phyloP scores from a whole-genome alignment of 2,797 vertebrate genomes.

The Takifugu rubripes region DNA sequence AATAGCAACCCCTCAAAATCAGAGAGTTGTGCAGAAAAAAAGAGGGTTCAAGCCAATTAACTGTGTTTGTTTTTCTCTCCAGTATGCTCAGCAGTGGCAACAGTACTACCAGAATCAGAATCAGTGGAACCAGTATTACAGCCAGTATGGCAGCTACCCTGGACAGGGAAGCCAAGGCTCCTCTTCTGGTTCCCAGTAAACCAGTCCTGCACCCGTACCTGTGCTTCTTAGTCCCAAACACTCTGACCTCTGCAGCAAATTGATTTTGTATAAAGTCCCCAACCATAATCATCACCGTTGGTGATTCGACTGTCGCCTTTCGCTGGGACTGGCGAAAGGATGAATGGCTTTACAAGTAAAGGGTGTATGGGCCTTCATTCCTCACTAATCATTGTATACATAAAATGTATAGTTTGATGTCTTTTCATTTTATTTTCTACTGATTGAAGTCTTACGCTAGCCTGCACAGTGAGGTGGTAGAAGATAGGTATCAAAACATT shows the following conservation, averaged over 20 bases:
- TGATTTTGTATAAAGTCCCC: conserved; percentile 35
- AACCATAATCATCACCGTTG: conserved; percentile 25
- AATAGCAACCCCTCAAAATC: no score
- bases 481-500: conserved; percentile 51
- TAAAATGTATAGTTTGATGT: conserved; percentile 49
- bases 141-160: conserved; percentile 84
- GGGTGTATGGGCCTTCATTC: conserved; percentile 22
- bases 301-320: conserved; percentile 41
- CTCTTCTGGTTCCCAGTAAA: conserved; percentile 72
- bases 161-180: conserved; percentile 73
- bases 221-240: conserved; percentile 39
- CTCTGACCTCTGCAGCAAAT: conserved; percentile 45
- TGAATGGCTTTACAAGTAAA: neutral
- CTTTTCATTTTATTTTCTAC: conserved; percentile 27
- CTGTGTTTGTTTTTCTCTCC: conserved; percentile 11
- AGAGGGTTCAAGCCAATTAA: neutral
- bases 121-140: conserved; percentile 93
- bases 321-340: neutral
- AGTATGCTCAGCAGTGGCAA: conserved; percentile 93
- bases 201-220: conserved; percentile 25
- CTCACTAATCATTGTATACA: conserved; percentile 35
- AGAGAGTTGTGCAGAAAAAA: neutral
- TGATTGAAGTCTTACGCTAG: conserved; percentile 59
- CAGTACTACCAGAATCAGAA: conserved; percentile 95
- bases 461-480: conserved; percentile 56